Percentiles rank a stretch among this genome's conserved stretches.
Conservation (phyloP, 2,888 invertebrate species). For the Caradrina clavipalpis region DNA sequence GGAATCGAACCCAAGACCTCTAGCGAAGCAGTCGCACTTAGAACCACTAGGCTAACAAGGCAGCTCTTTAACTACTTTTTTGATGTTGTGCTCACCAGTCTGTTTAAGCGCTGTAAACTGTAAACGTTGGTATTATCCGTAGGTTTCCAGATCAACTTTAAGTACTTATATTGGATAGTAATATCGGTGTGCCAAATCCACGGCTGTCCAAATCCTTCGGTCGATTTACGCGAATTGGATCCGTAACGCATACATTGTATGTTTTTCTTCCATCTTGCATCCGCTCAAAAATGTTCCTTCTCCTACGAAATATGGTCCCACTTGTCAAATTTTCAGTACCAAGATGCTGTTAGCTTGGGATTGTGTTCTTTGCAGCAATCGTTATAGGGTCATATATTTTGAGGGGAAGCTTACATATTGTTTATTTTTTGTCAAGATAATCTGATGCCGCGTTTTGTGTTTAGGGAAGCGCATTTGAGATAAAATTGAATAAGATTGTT, state of each 20-base stretch:
- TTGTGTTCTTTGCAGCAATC: conserved; percentile 39
- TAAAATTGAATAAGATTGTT: conserved; percentile 25
- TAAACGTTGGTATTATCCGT: no score
- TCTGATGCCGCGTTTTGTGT: conserved; percentile 26
- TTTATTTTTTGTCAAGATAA: conserved; percentile 49
- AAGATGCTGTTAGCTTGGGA: conserved; percentile 30
- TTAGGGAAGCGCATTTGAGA: conserved; percentile 16
- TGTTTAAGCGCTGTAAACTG: not conserved
- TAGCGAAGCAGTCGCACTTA: no score
- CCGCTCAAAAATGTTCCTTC: conserved; percentile 30
- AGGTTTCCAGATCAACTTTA: not conserved
- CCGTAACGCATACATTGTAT: conserved; percentile 23
- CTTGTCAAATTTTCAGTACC: conserved; percentile 43
- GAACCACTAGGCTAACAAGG: no score
- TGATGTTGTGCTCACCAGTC: no score
- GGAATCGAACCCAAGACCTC: no score
- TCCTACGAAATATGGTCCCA: conserved; percentile 37
- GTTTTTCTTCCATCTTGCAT: conserved; percentile 44
- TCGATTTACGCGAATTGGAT: conserved; percentile 37
- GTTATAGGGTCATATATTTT: conserved; percentile 46
- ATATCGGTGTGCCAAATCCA: not conserved
- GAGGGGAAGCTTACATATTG: conserved; percentile 26
- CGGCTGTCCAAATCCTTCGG: conserved; percentile 14
- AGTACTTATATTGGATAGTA: not conserved
- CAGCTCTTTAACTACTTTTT: no score